Conservation (phyloP, 2,797 vertebrate species). For the Peromyscus eremicus region DNA sequence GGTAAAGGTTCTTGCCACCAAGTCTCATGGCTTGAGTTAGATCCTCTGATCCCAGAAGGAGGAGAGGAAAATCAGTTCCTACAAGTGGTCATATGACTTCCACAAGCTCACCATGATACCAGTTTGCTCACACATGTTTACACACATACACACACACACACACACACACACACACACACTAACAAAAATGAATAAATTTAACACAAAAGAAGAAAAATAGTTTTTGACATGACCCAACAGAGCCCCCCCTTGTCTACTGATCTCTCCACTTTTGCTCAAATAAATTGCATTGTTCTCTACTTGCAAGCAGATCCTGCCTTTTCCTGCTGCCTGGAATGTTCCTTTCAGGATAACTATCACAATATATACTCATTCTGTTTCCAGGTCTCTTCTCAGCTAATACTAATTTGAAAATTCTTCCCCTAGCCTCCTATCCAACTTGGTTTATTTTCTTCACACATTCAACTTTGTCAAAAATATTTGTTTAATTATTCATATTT, state of each 20-base stretch:
- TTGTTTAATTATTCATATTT: background rate
- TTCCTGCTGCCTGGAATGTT: background rate
- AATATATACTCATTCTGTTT: background rate
- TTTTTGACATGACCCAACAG: background rate
- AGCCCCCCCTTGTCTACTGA: background rate
- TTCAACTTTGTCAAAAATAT: background rate
- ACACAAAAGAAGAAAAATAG: background rate
- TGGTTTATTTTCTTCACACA: background rate
- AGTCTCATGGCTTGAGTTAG: background rate
- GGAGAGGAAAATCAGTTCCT: background rate
- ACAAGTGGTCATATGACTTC: background rate
- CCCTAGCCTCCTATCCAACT: background rate
- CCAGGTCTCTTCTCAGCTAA: background rate
- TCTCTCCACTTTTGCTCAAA: background rate
- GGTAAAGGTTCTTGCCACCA: background rate
- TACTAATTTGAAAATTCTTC: background rate
- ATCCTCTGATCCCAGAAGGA: background rate
- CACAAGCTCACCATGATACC: too few species aligned
- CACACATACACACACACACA: too few species aligned
- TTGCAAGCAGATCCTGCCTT: background rate
- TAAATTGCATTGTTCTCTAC: too few species aligned
- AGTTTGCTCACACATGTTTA: background rate
- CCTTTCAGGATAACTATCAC: background rate
- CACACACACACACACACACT: background rate
- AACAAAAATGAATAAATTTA: background rate